A percentile compares a stretch with the other conserved stretches of the same genome.
Evolutionary conservation across 2,113 vertebrate genomes (phyloP).

Genomic region (Probosciger aterrimus): DNA sequence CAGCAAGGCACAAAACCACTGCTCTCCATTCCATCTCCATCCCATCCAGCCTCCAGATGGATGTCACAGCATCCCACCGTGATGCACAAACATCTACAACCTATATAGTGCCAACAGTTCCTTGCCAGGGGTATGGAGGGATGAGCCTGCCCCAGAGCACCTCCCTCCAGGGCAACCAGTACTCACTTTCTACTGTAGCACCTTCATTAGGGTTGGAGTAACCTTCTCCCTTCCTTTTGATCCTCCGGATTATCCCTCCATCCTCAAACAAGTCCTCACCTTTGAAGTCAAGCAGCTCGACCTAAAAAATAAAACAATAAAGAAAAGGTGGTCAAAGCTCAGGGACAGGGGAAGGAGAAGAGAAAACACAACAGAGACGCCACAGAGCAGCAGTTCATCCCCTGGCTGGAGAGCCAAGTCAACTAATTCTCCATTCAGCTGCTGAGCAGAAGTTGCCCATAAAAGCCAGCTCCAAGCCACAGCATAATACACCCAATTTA

Average conservation of each 20-base stretch:
- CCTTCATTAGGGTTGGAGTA: conserved; percentile 92
- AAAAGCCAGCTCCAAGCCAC: conserved; percentile 34
- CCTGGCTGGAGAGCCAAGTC: neutral
- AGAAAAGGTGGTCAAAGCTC: neutral
- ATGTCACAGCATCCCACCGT: neutral
- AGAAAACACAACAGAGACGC: conserved; percentile 31
- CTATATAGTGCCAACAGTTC: neutral
- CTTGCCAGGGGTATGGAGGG: neutral
- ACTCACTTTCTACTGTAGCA: conserved; percentile 86
- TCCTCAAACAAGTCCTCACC: conserved; percentile 90
- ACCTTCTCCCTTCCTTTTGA: conserved; percentile 91
- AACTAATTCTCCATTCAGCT: conserved; percentile 31
- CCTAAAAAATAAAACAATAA: conserved; percentile 64
- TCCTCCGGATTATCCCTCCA: conserved; percentile 88
- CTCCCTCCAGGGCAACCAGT: neutral
- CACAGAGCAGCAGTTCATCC: conserved; percentile 39
- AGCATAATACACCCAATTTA: conserved; percentile 28
- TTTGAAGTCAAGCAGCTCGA: conserved; percentile 91
- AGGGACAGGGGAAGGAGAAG: neutral
- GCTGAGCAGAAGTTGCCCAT: conserved; percentile 36
- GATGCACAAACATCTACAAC: neutral
- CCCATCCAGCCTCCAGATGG: accelerated
- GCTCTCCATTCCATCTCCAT: neutral
- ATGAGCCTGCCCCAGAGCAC: neutral
- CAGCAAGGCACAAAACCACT: neutral